phyloP scores from a whole-genome alignment of 2,888 invertebrate species.

The Sipha maydis region DNA sequence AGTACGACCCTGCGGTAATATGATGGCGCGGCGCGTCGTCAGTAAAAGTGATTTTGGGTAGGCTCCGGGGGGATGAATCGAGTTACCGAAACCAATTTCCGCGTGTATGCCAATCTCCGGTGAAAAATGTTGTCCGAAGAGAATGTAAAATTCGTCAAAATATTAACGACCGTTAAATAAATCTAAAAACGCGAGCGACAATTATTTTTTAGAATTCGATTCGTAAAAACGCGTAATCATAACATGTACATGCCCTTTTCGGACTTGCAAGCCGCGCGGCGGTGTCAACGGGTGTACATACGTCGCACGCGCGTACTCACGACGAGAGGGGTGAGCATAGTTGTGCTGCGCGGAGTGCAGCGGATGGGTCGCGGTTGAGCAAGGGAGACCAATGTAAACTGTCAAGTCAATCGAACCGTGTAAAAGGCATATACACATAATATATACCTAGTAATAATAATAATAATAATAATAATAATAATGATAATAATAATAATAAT shows the following conservation, averaged over 20 bases:
- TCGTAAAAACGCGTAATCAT: background rate
- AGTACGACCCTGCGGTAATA: background rate
- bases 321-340: background rate
- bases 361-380: background rate
- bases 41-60: conserved; percentile 33
- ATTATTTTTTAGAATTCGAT: background rate
- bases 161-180: background rate
- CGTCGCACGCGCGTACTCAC: background rate
- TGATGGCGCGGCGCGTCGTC: background rate
- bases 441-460: background rate
- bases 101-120: conserved; percentile 48
- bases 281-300: background rate
- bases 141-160: background rate
- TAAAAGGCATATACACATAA: background rate
- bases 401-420: conserved; percentile 17
- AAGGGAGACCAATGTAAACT: background rate
- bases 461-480: conserved; percentile 2
- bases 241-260: no score
- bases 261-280: no score
- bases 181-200: background rate
- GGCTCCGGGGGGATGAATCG: conserved; percentile 34
- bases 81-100: conserved; percentile 58
- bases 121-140: conserved; percentile 10
- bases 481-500: background rate
- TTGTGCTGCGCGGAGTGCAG: background rate